phyloP scores from a whole-genome alignment of 2,797 vertebrate species.

The Synaphobranchus kaupii region DNA sequence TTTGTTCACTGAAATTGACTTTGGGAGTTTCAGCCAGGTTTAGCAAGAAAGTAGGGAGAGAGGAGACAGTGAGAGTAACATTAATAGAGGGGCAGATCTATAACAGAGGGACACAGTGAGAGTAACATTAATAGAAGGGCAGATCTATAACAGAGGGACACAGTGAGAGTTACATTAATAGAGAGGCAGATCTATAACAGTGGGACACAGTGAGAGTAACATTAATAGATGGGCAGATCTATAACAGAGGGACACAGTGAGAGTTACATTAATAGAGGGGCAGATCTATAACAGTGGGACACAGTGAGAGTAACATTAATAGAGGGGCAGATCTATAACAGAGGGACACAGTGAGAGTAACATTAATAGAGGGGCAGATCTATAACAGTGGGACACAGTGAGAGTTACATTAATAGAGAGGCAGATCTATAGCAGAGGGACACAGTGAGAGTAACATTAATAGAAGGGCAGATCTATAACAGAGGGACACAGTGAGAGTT shows the following conservation, averaged over 20 bases:
- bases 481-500: not conserved
- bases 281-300: not conserved
- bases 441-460: not conserved
- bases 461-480: not conserved
- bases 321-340: not conserved
- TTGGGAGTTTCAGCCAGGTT: too few species aligned
- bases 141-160: not conserved
- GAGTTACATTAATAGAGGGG: not conserved
- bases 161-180: not conserved
- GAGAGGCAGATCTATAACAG: not conserved
- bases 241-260: not conserved
- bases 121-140: not conserved
- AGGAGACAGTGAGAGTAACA: too few species aligned
- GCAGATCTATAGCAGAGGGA: not conserved
- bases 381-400: not conserved
- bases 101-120: not conserved
- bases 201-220: too few species aligned
- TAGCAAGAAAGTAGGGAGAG: too few species aligned
- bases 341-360: not conserved
- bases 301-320: not conserved
- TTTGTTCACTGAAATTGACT: not conserved
- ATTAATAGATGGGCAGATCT: not conserved
- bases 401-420: not conserved
- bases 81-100: too few species aligned
- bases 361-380: not conserved